A percentile compares a stretch with the other conserved stretches of the same genome.
phyloP scores from a whole-genome alignment of 2,888 invertebrate species.

The Pecten maximus region DNA sequence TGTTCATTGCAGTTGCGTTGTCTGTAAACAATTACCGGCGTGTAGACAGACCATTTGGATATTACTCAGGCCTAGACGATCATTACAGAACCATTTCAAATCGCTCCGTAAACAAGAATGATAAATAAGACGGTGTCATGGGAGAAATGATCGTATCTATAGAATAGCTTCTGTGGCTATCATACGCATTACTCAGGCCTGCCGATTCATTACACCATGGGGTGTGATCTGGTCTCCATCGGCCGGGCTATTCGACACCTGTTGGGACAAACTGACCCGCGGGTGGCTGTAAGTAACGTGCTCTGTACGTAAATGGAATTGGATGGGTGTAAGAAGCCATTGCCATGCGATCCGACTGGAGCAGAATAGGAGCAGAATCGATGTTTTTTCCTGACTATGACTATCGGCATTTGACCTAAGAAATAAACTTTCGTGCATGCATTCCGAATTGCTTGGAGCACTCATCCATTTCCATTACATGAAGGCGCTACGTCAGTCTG shows the following conservation, averaged over 20 bases:
- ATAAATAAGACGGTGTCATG: background rate
- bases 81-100: too few species aligned
- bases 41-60: too few species aligned
- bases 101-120: too few species aligned
- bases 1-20: too few species aligned
- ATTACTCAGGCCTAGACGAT: too few species aligned
- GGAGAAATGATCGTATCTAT: background rate
- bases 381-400: background rate
- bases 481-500: background rate
- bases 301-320: background rate
- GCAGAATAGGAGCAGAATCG: background rate
- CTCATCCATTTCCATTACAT: constrained; percentile 10
- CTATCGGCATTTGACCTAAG: background rate
- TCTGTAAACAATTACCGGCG: too few species aligned
- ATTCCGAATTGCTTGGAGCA: background rate
- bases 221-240: background rate
- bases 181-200: background rate
- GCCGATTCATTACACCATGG: background rate
- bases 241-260: background rate
- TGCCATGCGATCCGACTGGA: background rate
- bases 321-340: background rate
- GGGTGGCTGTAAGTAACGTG: background rate
- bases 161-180: background rate
- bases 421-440: background rate
- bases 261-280: background rate